Conservation (phyloP, 2,797 vertebrate genomes). For the Ctenosaura bakeri region DNA sequence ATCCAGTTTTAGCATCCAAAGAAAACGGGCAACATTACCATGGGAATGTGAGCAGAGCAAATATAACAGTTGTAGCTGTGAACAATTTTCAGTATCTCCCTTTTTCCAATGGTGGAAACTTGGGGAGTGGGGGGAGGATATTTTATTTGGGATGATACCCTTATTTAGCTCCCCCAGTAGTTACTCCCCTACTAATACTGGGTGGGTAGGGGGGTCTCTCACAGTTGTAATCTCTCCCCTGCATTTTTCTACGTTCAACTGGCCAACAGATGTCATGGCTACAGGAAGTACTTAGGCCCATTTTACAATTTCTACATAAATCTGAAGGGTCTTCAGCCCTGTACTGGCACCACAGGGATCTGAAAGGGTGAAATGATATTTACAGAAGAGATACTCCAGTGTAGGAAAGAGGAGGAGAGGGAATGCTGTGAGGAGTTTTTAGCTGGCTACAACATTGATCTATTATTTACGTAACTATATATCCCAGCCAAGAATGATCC, state of each 20-base stretch:
- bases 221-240: too few relatives aligned
- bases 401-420: background rate
- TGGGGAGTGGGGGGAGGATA: too few relatives aligned
- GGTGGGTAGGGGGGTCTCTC: too few relatives aligned
- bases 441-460: background rate
- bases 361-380: constrained; percentile 5
- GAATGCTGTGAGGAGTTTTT: background rate
- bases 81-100: too few relatives aligned
- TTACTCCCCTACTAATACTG: too few relatives aligned
- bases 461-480: constrained; percentile 11
- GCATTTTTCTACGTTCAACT: background rate
- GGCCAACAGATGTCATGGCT: background rate
- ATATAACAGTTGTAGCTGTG: too few relatives aligned
- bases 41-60: too few relatives aligned
- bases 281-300: background rate
- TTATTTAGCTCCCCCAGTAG: too few relatives aligned
- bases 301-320: background rate
- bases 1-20: too few relatives aligned
- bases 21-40: too few relatives aligned
- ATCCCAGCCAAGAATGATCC: background rate
- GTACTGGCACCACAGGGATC: background rate
- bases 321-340: background rate
- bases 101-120: too few relatives aligned
- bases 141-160: too few relatives aligned
- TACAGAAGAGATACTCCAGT: constrained; percentile 1